These are phyloP conservation scores for Vespertilio murinus DNA, from an alignment of 2,797 vertebrate genomes.

Conservation along the genomic window DNA sequence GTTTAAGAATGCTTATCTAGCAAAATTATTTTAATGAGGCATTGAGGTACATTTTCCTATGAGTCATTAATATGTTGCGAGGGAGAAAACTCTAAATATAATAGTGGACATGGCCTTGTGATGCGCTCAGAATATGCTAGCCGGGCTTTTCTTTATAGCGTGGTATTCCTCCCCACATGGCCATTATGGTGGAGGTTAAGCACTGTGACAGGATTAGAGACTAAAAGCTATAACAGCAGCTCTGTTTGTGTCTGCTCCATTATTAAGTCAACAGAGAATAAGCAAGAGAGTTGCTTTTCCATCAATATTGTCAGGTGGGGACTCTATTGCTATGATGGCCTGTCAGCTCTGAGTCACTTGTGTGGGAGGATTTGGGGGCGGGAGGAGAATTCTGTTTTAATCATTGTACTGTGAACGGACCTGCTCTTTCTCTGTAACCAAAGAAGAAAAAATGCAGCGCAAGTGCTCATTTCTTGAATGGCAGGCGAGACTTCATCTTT, in stretches of 20 bases:
- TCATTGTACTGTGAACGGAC: slow-evolving; percentile 29
- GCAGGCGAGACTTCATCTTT: background rate
- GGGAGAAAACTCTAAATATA: background rate
- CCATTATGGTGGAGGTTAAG: background rate
- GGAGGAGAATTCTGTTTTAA: slow-evolving; percentile 9
- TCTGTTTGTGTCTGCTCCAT: slow-evolving; percentile 35
- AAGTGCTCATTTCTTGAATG: background rate
- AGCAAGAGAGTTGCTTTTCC: slow-evolving; percentile 51
- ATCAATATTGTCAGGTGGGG: slow-evolving; percentile 39
- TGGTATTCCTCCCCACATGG: background rate
- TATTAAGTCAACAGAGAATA: slow-evolving; percentile 57
- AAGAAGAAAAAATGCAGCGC: background rate
- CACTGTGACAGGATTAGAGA: slow-evolving; percentile 1
- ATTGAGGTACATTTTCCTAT: background rate
- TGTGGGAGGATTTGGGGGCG: background rate
- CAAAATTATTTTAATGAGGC: background rate
- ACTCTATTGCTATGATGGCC: slow-evolving; percentile 3
- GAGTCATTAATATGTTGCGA: background rate
- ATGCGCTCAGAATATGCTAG: background rate
- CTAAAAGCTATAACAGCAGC: slow-evolving; percentile 3
- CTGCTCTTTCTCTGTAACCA: slow-evolving; percentile 44
- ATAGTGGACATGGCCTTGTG: background rate
- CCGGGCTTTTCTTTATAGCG: slow-evolving; percentile 16
- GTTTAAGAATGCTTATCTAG: background rate
- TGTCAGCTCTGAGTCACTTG: slow-evolving; percentile 57